Conservation (phyloP, 2,113 vertebrate species). For the Paradisaea rubra region DNA sequence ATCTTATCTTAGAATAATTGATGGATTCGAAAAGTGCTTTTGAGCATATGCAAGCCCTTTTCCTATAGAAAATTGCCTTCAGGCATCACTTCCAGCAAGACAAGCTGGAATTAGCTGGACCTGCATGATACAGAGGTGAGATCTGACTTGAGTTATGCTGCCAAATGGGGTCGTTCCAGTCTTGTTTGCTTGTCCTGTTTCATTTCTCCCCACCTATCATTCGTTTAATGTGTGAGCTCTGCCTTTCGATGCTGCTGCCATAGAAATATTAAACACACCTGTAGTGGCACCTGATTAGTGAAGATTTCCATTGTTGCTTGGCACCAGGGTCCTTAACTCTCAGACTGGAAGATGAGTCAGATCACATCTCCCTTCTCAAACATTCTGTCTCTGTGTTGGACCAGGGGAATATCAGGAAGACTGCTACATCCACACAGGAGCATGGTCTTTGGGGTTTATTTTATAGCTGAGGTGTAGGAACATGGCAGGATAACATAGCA, state of each 20-base stretch:
- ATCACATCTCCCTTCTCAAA: not conserved
- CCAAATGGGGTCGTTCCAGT: not conserved
- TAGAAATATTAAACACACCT: not conserved
- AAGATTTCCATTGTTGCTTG: not conserved
- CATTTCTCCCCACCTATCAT: not conserved
- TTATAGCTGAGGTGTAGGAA: not conserved
- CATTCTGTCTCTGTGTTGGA: not conserved
- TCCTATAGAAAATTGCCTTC: not conserved
- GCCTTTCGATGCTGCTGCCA: not conserved
- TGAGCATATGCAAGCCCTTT: not conserved
- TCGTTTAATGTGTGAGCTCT: not conserved
- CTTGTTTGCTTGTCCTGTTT: not conserved
- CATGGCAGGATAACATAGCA: not conserved
- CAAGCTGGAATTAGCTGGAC: not conserved
- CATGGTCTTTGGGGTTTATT: not conserved
- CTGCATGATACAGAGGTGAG: not conserved
- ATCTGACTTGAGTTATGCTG: not conserved
- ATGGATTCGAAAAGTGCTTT: not conserved
- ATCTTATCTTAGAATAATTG: not conserved
- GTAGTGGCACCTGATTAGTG: not conserved
- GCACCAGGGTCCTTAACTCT: not conserved
- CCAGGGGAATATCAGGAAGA: fast-evolving
- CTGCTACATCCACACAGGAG: not conserved
- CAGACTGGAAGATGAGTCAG: not conserved
- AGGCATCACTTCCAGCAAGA: not conserved